These are phyloP conservation scores for Elysia chlorotica DNA, from an alignment of 1,140 invertebrate species.

Conservation along the genomic window DNA sequence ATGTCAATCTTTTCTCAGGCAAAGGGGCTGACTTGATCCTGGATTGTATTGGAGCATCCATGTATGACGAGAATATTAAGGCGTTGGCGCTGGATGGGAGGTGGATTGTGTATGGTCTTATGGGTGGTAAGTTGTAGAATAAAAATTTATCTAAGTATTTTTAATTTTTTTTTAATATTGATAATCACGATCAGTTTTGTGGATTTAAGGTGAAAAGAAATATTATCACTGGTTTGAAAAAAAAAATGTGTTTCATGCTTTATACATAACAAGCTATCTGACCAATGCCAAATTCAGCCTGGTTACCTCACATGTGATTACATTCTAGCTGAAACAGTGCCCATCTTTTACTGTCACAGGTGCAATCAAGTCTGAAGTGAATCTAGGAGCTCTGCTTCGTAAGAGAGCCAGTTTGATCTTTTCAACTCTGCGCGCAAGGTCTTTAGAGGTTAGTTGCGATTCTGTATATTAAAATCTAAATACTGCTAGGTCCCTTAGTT, in stretches of 20 bases:
- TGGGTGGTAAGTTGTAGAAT: too few relatives aligned
- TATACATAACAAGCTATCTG: too few relatives aligned
- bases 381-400: not conserved
- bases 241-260: not conserved
- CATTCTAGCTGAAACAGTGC: too few relatives aligned
- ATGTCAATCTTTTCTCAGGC: slow-evolving; percentile 34
- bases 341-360: too few relatives aligned
- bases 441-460: not conserved
- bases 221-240: not conserved
- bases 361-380: too few relatives aligned
- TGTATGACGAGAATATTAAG: slow-evolving; percentile 55
- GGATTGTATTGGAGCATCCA: slow-evolving; percentile 59
- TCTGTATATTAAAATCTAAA: too few relatives aligned
- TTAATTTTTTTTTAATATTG: not conserved
- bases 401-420: not conserved
- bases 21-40: slow-evolving; percentile 57
- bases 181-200: not conserved
- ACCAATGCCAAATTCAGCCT: too few relatives aligned
- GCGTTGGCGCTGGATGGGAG: slow-evolving; percentile 51
- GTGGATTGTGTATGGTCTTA: slow-evolving; percentile 60
- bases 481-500: too few relatives aligned
- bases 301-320: too few relatives aligned
- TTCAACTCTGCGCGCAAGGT: not conserved
- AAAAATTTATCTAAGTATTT: not conserved
- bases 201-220: not conserved